These are phyloP conservation scores for Chironomus striatipennis DNA, from an alignment of 1,140 invertebrate genomes.

Conservation along the genomic window DNA sequence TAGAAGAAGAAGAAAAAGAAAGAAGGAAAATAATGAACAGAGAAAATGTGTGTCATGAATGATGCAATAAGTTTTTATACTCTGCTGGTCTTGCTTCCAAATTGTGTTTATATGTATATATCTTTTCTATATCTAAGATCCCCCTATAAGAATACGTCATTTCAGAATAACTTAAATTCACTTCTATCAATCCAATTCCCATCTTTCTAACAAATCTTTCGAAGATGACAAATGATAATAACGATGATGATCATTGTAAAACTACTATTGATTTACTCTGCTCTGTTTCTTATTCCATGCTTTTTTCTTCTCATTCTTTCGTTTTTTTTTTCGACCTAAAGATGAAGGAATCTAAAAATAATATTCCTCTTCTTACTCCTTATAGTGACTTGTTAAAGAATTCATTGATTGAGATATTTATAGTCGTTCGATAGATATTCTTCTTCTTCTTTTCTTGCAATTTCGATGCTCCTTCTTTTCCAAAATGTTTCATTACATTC, in stretches of 20 bases:
- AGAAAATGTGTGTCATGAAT: not conserved
- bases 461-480: not conserved
- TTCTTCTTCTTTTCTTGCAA: not conserved
- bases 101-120: too few relatives aligned
- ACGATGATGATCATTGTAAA: not conserved
- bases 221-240: too few relatives aligned
- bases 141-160: too few relatives aligned
- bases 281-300: not conserved
- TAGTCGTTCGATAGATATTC: not conserved
- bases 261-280: not conserved
- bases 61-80: not conserved
- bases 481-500: not conserved
- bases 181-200: too few relatives aligned
- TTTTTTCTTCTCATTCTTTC: not conserved
- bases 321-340: too few relatives aligned
- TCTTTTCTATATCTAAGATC: too few relatives aligned
- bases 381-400: not conserved
- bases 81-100: too few relatives aligned
- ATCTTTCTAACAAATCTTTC: too few relatives aligned
- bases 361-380: not conserved
- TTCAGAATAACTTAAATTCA: too few relatives aligned
- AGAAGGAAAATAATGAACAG: not conserved
- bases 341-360: too few relatives aligned
- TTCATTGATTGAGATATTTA: slow-evolving; percentile 14
- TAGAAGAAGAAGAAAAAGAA: not conserved